Evolutionary conservation across 2,888 invertebrate genomes (phyloP).

Genomic region (Cremastinae sp.): DNA sequence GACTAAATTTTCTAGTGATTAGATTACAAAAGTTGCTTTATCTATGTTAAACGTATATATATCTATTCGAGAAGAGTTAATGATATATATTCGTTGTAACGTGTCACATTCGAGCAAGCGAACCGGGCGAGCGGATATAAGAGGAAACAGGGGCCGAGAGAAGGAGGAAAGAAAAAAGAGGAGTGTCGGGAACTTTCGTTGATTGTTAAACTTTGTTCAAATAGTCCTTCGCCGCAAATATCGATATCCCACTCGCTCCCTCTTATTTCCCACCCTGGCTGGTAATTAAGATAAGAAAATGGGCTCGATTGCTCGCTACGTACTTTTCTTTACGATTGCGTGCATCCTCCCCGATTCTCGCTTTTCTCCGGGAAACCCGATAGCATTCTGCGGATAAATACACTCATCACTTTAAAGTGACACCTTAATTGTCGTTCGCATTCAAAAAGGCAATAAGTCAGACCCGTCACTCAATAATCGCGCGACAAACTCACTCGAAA

Average conservation of each 20-base stretch:
- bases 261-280: constrained; percentile 8
- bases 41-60: neutral
- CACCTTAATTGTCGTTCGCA: constrained; percentile 5
- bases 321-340: constrained; percentile 41
- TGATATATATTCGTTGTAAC: neutral
- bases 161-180: constrained; percentile 40
- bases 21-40: constrained; percentile 29
- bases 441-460: neutral
- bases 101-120: constrained; percentile 23
- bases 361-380: neutral
- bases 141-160: neutral
- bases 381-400: constrained; percentile 2
- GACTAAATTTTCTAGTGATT: constrained; percentile 29
- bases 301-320: constrained; percentile 38
- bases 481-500: neutral
- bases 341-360: neutral
- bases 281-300: constrained; percentile 60
- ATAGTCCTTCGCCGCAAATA: constrained; percentile 42
- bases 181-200: constrained; percentile 44
- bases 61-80: neutral
- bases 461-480: no score
- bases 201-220: constrained; percentile 43
- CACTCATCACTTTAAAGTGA: neutral
- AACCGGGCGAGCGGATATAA: constrained; percentile 15
- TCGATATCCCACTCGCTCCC: constrained; percentile 37